Evolutionary conservation across 1,140 invertebrate genomes (phyloP).

Genomic region (Streblospio benedicti): DNA sequence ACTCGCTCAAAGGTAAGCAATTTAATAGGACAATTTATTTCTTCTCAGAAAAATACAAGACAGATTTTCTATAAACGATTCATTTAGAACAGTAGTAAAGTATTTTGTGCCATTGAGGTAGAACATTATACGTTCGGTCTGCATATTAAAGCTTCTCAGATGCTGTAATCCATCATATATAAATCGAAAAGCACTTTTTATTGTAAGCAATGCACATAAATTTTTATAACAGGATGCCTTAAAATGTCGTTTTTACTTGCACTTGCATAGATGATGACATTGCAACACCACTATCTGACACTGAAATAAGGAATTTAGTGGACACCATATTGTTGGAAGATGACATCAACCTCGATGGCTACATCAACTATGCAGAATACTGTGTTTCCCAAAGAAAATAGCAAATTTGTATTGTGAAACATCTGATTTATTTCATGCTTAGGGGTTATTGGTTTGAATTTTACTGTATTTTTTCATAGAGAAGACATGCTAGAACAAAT

Average conservation of each 20-base stretch:
- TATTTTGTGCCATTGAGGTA: not conserved
- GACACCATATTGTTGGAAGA: slow-evolving; percentile 88
- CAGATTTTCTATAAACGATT: not conserved
- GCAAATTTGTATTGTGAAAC: no score
- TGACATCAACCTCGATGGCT: slow-evolving; percentile 82
- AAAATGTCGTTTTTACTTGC: no score
- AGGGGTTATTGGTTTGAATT: no score
- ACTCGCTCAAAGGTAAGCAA: slow-evolving; percentile 1
- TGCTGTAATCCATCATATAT: no score
- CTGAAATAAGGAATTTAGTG: slow-evolving; percentile 74
- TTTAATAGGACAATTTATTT: not conserved
- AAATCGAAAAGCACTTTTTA: not conserved
- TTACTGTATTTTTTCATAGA: no score
- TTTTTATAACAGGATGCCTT: not conserved
- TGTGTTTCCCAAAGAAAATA: no score
- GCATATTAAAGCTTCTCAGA: no score
- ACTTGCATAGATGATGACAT: not conserved
- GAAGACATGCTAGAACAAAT: no score
- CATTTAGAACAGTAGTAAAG: not conserved
- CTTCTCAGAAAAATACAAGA: not conserved
- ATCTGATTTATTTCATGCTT: no score
- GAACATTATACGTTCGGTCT: no score
- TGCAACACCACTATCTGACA: not conserved
- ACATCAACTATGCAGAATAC: slow-evolving; percentile 88
- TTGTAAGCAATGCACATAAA: not conserved